Conservation (phyloP, 2,113 vertebrate species). For the Deroptyus accipitrinus region DNA sequence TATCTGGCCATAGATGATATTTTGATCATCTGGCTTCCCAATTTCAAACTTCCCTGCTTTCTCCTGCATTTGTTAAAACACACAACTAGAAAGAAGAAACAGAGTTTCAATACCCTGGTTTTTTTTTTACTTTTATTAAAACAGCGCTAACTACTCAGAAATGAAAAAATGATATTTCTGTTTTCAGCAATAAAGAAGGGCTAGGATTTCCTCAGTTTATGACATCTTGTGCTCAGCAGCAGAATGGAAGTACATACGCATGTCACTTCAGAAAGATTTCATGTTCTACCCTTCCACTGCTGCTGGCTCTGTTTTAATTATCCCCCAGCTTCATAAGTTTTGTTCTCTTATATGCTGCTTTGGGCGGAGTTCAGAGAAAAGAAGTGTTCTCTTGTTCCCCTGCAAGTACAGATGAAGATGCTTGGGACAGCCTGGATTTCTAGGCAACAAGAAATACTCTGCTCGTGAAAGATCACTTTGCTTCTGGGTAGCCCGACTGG, state of each 20-base stretch:
- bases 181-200: background rate
- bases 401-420: background rate
- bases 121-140: background rate
- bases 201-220: background rate
- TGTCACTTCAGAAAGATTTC: background rate
- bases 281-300: fast-evolving
- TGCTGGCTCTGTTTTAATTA: background rate
- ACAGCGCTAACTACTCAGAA: background rate
- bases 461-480: background rate
- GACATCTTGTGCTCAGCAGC: background rate
- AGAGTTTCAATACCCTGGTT: background rate
- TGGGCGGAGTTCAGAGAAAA: background rate
- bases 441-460: background rate
- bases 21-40: conserved; percentile 34
- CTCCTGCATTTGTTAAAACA: background rate
- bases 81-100: background rate
- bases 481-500: fast-evolving
- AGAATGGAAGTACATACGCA: background rate
- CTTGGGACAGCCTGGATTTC: background rate
- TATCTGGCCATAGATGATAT: conserved; percentile 22
- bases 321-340: background rate
- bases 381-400: background rate
- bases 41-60: background rate
- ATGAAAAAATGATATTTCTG: background rate
- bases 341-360: background rate